These are phyloP conservation scores for Paracentrotus lividus DNA, from an alignment of 53 echinoderm and acorn worm genomes.

Conservation along the genomic window DNA sequence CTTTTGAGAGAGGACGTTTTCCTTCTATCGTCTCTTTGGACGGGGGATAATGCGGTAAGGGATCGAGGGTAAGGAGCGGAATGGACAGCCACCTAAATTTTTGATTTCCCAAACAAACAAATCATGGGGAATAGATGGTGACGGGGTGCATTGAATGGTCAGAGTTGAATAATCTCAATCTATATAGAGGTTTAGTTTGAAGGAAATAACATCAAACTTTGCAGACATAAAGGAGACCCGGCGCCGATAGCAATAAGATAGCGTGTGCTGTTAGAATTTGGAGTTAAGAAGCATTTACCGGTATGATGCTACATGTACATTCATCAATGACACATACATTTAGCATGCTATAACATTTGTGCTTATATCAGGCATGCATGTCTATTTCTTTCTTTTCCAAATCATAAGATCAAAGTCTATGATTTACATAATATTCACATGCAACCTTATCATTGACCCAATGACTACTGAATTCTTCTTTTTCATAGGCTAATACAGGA, in stretches of 20 bases:
- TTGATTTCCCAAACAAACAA: conserved; percentile 62
- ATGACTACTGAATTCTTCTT: too few relatives aligned
- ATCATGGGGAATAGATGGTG: conserved; percentile 37
- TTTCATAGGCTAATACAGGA: too few relatives aligned
- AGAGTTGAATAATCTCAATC: conserved; percentile 8
- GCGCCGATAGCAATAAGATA: too few relatives aligned
- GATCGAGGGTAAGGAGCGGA: neutral
- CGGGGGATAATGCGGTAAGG: conserved; percentile 14
- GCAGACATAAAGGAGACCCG: neutral
- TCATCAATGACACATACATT: neutral
- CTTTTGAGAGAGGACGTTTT: conserved; percentile 58
- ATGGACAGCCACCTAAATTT: conserved; percentile 58
- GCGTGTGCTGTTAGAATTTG: too few relatives aligned
- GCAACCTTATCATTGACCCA: conserved; percentile 15
- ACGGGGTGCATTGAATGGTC: neutral
- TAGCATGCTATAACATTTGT: neutral
- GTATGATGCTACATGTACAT: too few relatives aligned
- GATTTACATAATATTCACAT: too few relatives aligned
- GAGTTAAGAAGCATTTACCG: neutral
- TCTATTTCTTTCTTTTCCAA: neutral
- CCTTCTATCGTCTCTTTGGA: neutral
- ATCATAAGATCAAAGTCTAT: too few relatives aligned
- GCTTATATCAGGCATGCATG: neutral
- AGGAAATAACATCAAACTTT: conserved; percentile 46
- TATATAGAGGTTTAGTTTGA: neutral